Evolutionary conservation across 1,140 invertebrate species (phyloP).

Genomic region (Holcopasites calliopsidis): DNA sequence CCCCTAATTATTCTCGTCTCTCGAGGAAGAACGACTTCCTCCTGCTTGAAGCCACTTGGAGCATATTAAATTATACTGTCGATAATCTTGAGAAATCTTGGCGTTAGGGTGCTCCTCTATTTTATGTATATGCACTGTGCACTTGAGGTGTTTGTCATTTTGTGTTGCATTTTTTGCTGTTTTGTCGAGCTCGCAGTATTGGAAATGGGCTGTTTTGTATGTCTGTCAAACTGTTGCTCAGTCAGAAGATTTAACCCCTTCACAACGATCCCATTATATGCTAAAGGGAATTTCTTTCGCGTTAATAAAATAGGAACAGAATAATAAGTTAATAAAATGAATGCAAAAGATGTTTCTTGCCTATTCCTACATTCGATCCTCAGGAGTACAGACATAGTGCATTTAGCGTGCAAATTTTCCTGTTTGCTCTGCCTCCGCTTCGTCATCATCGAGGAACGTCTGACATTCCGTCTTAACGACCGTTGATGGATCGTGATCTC

Average conservation of each 20-base stretch:
- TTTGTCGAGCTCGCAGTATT: not conserved
- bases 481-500: conserved; percentile 26
- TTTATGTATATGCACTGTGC: not conserved
- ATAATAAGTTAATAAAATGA: no score
- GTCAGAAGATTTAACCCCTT: no score
- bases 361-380: conserved; percentile 25
- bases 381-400: conserved; percentile 41
- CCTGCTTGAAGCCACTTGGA: conserved; percentile 42
- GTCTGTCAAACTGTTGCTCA: not conserved
- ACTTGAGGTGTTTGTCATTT: no score
- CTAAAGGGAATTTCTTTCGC: no score
- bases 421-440: conserved; percentile 13
- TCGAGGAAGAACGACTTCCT: conserved; percentile 38
- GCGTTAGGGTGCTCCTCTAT: conserved; percentile 9
- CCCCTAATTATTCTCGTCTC: conserved; percentile 54
- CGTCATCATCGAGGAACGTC: conserved; percentile 49
- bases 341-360: conserved; percentile 11
- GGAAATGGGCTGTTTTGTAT: not conserved
- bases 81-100: not conserved
- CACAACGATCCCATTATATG: no score
- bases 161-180: no score
- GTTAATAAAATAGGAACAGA: no score
- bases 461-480: conserved; percentile 39
- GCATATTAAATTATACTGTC: conserved; percentile 48
- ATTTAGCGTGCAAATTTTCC: conserved; percentile 41